These are phyloP conservation scores for Choreutis nemorana DNA, from an alignment of 2,888 invertebrate species.

Conservation along the genomic window DNA sequence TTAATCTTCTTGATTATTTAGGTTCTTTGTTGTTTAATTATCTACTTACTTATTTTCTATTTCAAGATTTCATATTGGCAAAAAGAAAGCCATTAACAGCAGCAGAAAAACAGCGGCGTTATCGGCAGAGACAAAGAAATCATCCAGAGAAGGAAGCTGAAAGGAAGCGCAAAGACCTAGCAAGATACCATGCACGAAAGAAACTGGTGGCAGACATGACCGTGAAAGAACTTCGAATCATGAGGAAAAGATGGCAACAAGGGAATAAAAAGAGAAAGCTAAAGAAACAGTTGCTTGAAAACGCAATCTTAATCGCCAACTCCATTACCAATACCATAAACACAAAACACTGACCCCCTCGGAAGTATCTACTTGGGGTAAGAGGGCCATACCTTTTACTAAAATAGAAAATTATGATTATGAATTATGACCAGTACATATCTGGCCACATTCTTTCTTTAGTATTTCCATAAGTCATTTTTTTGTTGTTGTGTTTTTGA, in stretches of 20 bases:
- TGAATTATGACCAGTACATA: no score
- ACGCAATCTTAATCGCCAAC: conserved; percentile 7
- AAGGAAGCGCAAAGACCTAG: conserved; percentile 14
- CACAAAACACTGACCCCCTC: no score
- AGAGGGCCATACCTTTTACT: no score
- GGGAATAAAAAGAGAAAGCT: conserved; percentile 12
- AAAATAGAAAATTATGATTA: no score
- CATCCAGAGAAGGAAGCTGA: conserved; percentile 15
- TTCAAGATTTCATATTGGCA: conserved; percentile 9
- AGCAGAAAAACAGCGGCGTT: conserved; percentile 13
- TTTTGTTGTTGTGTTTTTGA: no score
- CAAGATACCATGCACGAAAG: conserved; percentile 15
- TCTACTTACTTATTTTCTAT: conserved; percentile 4
- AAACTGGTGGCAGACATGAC: conserved; percentile 16
- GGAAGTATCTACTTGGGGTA: no score
- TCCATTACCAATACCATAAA: no score
- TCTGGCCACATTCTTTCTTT: no score
- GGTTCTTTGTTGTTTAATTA: no score
- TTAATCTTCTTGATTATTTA: no score
- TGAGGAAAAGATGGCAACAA: conserved; percentile 12
- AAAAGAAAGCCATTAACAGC: conserved; percentile 12
- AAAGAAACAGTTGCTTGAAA: conserved; percentile 10
- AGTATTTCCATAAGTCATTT: no score
- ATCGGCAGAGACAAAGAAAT: conserved; percentile 13
- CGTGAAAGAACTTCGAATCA: conserved; percentile 12